A percentile compares a stretch with the other conserved stretches of the same genome.
These are phyloP conservation scores for Frankliniella fusca DNA, from an alignment of 2,888 invertebrate species.

Conservation along the genomic window DNA sequence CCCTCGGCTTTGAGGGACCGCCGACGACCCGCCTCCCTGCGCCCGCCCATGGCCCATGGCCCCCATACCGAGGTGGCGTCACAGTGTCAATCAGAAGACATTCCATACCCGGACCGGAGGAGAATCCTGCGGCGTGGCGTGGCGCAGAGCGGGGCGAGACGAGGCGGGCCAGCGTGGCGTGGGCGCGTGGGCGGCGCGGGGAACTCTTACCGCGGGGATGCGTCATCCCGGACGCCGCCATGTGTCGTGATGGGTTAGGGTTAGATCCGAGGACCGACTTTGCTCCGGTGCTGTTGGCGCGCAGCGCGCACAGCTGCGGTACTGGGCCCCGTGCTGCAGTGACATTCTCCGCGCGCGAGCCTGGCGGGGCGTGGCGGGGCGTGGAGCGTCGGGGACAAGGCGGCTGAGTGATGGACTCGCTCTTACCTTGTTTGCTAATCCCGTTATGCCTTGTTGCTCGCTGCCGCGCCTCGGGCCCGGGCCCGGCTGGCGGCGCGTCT, in stretches of 20 bases:
- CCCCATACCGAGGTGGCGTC: neutral
- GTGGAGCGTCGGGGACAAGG: neutral
- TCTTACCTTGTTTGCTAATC: conserved; percentile 22
- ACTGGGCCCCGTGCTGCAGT: too few species aligned
- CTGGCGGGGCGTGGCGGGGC: too few species aligned
- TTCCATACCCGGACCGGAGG: neutral
- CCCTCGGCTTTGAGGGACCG: conserved; percentile 13
- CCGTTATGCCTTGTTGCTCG: conserved; percentile 19
- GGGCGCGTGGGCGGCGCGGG: neutral
- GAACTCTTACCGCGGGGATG: too few species aligned
- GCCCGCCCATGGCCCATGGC: neutral
- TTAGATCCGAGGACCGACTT: too few species aligned
- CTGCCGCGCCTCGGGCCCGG: neutral
- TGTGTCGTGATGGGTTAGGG: too few species aligned
- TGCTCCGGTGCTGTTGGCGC: too few species aligned
- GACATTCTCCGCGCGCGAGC: too few species aligned
- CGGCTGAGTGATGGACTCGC: neutral
- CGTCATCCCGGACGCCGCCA: too few species aligned
- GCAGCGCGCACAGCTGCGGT: too few species aligned
- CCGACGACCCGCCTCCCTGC: neutral
- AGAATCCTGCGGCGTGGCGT: neutral
- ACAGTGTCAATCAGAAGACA: neutral
- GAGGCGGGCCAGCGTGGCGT: neutral
- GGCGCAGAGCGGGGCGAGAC: neutral
- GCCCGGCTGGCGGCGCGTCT: neutral